phyloP scores from a whole-genome alignment of 2,113 vertebrate genomes.

The Athene cunicularia region DNA sequence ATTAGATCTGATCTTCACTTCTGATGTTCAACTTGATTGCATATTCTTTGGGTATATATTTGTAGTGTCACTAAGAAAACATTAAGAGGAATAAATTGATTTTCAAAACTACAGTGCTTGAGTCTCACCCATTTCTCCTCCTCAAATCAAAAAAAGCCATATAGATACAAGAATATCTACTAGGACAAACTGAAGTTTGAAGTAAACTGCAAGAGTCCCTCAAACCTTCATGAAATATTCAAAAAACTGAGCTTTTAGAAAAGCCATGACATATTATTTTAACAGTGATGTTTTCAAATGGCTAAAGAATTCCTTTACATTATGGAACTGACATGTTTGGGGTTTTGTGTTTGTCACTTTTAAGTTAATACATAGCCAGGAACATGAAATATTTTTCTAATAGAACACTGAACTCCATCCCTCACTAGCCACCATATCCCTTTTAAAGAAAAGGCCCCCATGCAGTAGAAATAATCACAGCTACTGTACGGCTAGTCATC shows the following conservation, averaged over 20 bases:
- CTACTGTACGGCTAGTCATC: background rate
- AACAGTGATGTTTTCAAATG: background rate
- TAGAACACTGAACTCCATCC: background rate
- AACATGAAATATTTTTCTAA: background rate
- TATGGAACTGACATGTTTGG: background rate
- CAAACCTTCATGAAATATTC: background rate
- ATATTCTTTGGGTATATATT: background rate
- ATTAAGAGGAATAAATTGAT: background rate
- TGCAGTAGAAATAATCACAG: background rate
- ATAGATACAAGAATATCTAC: background rate
- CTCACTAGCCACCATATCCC: background rate
- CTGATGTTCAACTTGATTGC: slow-evolving; percentile 6
- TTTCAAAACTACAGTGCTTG: background rate
- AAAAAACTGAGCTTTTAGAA: background rate
- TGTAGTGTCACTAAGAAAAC: background rate
- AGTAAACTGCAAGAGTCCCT: background rate
- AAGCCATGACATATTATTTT: background rate
- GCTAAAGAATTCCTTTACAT: background rate
- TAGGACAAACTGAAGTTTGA: background rate
- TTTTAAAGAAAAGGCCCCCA: too few relatives aligned
- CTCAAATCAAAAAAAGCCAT: background rate
- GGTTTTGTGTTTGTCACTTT: background rate
- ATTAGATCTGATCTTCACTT: background rate
- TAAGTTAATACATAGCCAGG: background rate
- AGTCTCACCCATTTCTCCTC: background rate